Evolutionary conservation across 2,113 vertebrate species (phyloP), one percentile per base, ranked within the genome.

Genomic region (Oxyura jamaicensis): DNA sequence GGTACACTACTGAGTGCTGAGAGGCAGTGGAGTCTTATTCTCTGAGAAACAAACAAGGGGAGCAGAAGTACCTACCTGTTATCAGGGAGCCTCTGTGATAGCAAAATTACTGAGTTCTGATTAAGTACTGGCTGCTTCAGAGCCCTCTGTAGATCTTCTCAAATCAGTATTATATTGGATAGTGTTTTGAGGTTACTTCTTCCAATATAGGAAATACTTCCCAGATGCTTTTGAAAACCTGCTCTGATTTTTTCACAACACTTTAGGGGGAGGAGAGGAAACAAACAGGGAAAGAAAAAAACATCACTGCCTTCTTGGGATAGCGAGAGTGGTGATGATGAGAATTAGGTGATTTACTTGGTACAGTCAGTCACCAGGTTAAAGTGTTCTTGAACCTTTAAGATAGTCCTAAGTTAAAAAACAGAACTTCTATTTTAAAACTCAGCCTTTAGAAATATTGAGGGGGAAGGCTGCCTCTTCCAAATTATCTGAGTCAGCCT

Each of bases 371-470:
- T 39, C 66, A 59, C 28, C 48, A 66, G 39, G 83, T 82, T 62
- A 79, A 91, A 87, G 55, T 92, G 63, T 58, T 94, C 35, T 50
- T 76, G 83, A 87, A 66, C 92, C 74, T 62, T 65, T 71, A 66
- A 39, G 59, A 84, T 91, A 92, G 88, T 80, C 21, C 0, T 25
- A 92, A 74, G 13, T 86, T 93, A 69, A 79, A 89, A 86, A 53
- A 2, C 76, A 94, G 58, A 95, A 68, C 19, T 73, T 36, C 81
- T 92, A 46, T 95, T 95, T 94, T 91, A 92, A 88, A 91, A 67
- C 31, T 94, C 20, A 31, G 71, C 48, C 82, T 93, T 93, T 44
- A 74, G 72, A 95, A 91, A 44, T 31, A 19, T 42, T 39, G 81
- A 80, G 89, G 92, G 79, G 84, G 90, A 93, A 88, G 86, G 71